A percentile compares a stretch with the other conserved stretches of the same genome.
Conservation (phyloP, 1,140 invertebrate genomes). For the Ganaspis sp. region DNA sequence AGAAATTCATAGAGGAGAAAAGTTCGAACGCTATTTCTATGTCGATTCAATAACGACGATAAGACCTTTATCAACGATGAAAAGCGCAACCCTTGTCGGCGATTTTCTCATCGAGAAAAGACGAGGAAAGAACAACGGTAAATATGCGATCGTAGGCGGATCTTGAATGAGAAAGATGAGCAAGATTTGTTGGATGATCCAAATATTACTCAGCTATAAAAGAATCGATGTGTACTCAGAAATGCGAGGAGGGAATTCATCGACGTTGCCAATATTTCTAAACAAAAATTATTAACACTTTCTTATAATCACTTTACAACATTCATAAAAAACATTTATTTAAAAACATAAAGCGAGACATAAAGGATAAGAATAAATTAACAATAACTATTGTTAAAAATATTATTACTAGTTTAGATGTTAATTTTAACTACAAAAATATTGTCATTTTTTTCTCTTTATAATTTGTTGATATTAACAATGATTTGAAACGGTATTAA, state of each 20-base stretch:
- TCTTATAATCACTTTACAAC: no score
- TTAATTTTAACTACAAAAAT: no score
- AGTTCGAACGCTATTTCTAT: conserved; percentile 36
- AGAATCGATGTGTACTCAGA: neutral
- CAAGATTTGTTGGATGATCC: conserved; percentile 15
- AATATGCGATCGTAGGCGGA: conserved; percentile 32
- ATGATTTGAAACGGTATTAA: no score
- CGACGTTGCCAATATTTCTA: neutral
- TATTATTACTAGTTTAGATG: no score
- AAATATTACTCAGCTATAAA: conserved; percentile 12
- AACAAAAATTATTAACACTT: neutral
- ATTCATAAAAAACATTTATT: no score
- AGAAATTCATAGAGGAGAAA: conserved; percentile 26
- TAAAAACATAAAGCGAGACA: no score
- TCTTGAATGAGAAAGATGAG: conserved; percentile 17
- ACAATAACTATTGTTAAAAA: no score
- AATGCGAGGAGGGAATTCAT: neutral
- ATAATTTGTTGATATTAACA: no score
- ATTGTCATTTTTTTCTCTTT: no score
- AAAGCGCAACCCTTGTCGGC: conserved; percentile 32
- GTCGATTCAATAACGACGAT: conserved; percentile 46
- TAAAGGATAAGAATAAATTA: no score
- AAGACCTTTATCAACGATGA: conserved; percentile 40
- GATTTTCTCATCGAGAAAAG: conserved; percentile 14
- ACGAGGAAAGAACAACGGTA: conserved; percentile 33